Evolutionary conservation across 2,888 invertebrate genomes (phyloP).

Genomic region (Adelphocoris suturalis): DNA sequence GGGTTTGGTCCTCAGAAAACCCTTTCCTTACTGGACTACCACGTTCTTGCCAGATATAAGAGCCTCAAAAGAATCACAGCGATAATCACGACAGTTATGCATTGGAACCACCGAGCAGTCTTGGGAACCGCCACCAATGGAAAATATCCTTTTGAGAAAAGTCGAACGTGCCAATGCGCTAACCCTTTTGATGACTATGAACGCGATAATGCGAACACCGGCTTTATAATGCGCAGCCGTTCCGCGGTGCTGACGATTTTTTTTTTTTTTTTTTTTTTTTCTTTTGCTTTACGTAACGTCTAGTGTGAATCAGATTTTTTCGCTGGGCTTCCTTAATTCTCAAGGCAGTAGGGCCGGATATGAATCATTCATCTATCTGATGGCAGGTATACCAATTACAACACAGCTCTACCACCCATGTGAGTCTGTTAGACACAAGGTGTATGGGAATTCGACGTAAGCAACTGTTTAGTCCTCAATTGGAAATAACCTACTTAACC

Average conservation of each 20-base stretch:
- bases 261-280: slow-evolving; percentile 27
- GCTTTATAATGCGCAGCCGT: not conserved
- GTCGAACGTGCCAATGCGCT: not conserved
- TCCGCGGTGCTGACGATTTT: not conserved
- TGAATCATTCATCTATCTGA: slow-evolving; percentile 26
- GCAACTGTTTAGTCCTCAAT: not conserved
- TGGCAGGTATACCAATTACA: slow-evolving; percentile 6
- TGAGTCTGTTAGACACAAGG: slow-evolving; percentile 2
- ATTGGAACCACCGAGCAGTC: not conserved
- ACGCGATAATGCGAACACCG: slow-evolving; percentile 14
- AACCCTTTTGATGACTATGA: slow-evolving; percentile 21
- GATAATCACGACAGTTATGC: slow-evolving; percentile 24
- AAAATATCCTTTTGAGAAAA: slow-evolving; percentile 17
- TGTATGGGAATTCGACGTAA: not conserved
- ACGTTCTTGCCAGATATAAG: not conserved
- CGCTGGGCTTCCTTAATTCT: slow-evolving; percentile 21
- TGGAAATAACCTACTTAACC: too few relatives aligned
- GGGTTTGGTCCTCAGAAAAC: too few relatives aligned
- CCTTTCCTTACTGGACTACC: too few relatives aligned
- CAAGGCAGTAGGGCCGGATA: slow-evolving; percentile 20
- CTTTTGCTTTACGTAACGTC: not conserved
- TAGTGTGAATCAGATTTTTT: slow-evolving; percentile 34
- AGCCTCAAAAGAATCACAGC: not conserved
- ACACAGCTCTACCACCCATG: not conserved
- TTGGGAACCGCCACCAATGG: not conserved